A percentile compares a stretch with the other conserved stretches of the same genome.
These are phyloP conservation scores for Tetrao urogallus DNA, from an alignment of 2,113 vertebrate genomes.

Conservation along the genomic window DNA sequence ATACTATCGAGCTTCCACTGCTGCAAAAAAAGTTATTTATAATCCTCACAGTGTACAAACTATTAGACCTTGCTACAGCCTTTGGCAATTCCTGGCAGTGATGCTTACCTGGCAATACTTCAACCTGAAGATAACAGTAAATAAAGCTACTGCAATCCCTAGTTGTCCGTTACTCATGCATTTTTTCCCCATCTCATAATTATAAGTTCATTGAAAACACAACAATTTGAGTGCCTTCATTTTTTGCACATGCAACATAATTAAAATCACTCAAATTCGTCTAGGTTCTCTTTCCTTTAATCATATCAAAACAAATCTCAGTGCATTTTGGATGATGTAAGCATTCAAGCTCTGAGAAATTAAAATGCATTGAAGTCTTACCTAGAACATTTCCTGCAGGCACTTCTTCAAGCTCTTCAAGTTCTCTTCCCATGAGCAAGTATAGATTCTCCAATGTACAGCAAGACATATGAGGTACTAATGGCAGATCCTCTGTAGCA, in stretches of 20 bases:
- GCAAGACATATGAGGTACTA: constrained; percentile 84
- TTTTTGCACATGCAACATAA: neutral
- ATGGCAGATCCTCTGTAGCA: constrained; percentile 65
- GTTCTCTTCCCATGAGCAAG: constrained; percentile 93
- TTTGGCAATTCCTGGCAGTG: neutral
- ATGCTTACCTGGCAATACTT: neutral
- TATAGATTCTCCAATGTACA: constrained; percentile 88
- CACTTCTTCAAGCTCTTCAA: constrained; percentile 91
- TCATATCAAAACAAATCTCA: neutral
- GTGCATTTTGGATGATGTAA: neutral
- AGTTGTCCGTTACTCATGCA: neutral
- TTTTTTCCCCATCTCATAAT: neutral
- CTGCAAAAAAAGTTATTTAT: neutral
- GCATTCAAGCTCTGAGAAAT: neutral
- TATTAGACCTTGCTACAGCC: neutral
- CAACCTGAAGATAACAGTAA: neutral
- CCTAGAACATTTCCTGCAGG: constrained; percentile 94
- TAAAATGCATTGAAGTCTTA: constrained; percentile 46
- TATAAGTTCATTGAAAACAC: neutral
- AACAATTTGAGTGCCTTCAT: neutral
- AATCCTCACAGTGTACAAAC: neutral
- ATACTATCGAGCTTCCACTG: neutral
- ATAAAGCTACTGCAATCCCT: neutral
- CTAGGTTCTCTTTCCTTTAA: neutral
- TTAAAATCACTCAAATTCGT: neutral